These are phyloP conservation scores for Galaxea fascicularis DNA, from an alignment of 92 coral and sea anemone species.

Conservation along the genomic window DNA sequence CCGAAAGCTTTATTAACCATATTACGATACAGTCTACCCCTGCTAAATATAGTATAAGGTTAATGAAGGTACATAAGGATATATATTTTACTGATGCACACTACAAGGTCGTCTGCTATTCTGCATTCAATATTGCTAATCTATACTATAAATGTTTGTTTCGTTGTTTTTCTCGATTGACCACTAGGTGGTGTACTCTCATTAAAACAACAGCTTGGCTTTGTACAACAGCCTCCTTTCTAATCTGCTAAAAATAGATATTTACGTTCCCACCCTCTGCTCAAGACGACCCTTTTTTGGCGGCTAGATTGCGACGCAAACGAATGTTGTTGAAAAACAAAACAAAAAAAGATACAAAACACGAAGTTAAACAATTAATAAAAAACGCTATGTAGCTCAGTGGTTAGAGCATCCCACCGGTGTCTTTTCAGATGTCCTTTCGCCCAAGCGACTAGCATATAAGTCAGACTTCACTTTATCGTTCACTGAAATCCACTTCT, in stretches of 20 bases:
- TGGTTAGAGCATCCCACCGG: too few relatives aligned
- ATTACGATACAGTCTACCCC: constrained; percentile 27
- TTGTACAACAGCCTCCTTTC: constrained; percentile 37
- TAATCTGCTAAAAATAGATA: constrained; percentile 38
- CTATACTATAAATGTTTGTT: constrained; percentile 42
- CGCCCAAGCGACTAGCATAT: too few relatives aligned
- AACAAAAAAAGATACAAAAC: neutral
- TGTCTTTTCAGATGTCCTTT: too few relatives aligned
- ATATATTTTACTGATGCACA: constrained; percentile 42
- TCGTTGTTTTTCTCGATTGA: constrained; percentile 2
- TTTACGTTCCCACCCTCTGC: constrained; percentile 31
- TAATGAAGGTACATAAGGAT: constrained; percentile 27
- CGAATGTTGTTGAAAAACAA: neutral
- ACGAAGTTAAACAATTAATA: neutral
- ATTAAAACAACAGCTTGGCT: constrained; percentile 42
- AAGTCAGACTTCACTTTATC: too few relatives aligned
- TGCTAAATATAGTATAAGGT: constrained; percentile 23
- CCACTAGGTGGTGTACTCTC: constrained; percentile 39
- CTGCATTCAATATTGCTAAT: constrained; percentile 28
- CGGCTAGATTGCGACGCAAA: neutral
- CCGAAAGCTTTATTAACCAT: constrained; percentile 45
- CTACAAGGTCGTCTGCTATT: constrained; percentile 28
- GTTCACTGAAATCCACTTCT: constrained; percentile 7
- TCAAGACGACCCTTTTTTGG: neutral
- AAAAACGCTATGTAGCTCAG: too few relatives aligned